A percentile compares a stretch with the other conserved stretches of the same genome.
These are phyloP conservation scores for Stenolophus ochropezus DNA, from an alignment of 2,888 invertebrate genomes.

Conservation along the genomic window DNA sequence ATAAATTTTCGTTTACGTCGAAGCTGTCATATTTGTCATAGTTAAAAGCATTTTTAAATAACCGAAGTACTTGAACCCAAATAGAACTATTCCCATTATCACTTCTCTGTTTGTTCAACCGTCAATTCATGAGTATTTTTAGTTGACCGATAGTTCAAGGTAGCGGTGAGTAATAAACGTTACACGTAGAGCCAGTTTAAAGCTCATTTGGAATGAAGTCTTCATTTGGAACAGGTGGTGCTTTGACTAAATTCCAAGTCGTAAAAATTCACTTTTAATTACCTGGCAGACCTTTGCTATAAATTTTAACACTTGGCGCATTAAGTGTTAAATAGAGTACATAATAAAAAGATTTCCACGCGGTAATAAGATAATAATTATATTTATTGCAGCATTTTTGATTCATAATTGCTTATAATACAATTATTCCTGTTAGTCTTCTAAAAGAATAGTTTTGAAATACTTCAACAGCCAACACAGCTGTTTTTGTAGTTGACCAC, in stretches of 20 bases:
- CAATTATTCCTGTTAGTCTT: no score
- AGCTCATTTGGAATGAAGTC: neutral
- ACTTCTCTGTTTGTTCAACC: neutral
- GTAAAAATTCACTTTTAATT: conserved; percentile 25
- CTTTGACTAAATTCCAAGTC: conserved; percentile 28
- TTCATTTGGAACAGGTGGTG: conserved; percentile 10
- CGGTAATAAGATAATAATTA: neutral
- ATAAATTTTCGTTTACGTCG: neutral
- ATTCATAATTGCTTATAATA: neutral
- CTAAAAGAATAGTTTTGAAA: no score
- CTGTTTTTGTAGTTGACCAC: no score
- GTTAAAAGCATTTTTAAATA: neutral
- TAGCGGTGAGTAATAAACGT: neutral
- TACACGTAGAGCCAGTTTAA: neutral
- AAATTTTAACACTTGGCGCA: conserved; percentile 9
- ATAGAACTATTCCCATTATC: neutral
- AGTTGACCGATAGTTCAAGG: conserved; percentile 26
- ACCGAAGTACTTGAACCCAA: neutral
- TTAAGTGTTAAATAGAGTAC: neutral
- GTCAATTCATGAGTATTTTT: conserved; percentile 11
- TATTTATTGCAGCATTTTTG: neutral
- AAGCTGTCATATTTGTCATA: neutral
- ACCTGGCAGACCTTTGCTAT: neutral
- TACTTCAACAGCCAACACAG: no score
- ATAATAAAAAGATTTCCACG: neutral